phyloP scores from a whole-genome alignment of 1,140 invertebrate genomes.

The Musca domestica region DNA sequence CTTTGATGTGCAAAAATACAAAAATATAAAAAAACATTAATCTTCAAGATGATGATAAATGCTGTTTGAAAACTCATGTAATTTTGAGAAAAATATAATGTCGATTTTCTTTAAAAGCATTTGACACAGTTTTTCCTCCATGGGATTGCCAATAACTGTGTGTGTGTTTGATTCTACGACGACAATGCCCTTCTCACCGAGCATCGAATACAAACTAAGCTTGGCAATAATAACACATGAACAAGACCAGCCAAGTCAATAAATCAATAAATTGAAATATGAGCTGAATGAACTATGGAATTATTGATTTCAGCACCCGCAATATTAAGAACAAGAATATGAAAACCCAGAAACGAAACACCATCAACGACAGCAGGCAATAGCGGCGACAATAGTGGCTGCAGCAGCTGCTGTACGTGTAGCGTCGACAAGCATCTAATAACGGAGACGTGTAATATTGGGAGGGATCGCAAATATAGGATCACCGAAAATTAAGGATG shows the following conservation, averaged over 20 bases:
- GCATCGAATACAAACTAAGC: too few relatives aligned
- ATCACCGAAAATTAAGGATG: too few relatives aligned
- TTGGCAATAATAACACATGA: too few relatives aligned
- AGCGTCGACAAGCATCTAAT: too few relatives aligned
- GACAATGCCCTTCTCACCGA: too few relatives aligned
- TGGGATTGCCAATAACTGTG: background rate
- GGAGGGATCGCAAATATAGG: too few relatives aligned
- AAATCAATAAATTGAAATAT: background rate
- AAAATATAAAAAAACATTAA: too few relatives aligned
- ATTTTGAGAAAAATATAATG: background rate
- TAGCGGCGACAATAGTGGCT: background rate
- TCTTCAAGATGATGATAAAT: too few relatives aligned
- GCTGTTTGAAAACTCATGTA: too few relatives aligned
- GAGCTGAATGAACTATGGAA: background rate
- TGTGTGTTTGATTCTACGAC: background rate
- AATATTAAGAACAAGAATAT: background rate
- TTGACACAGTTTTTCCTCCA: background rate
- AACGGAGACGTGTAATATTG: too few relatives aligned
- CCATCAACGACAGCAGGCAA: background rate
- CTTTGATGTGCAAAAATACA: too few relatives aligned
- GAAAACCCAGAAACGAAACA: background rate
- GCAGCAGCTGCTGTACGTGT: background rate
- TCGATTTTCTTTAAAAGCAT: background rate
- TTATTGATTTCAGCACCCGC: slow-evolving; percentile 20
- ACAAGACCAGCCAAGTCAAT: background rate